Evolutionary conservation across 2,888 invertebrate species (phyloP).

Genomic region (Helicoverpa assulta): DNA sequence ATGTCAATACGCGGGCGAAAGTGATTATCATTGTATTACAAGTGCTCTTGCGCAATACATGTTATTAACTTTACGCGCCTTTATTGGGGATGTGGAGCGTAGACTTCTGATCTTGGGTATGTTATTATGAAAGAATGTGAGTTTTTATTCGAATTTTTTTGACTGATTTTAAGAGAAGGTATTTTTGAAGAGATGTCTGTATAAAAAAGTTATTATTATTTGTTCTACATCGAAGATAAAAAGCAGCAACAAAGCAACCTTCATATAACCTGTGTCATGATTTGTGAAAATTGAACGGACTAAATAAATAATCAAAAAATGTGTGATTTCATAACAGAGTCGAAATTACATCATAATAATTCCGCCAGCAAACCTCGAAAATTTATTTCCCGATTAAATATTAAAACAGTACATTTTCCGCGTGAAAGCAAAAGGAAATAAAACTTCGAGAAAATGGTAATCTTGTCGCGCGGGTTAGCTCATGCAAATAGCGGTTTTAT

Average conservation of each 20-base stretch:
- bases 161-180: too few relatives aligned
- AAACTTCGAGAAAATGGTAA: conserved; percentile 29
- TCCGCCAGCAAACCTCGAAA: background rate
- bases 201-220: too few relatives aligned
- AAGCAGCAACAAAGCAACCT: too few relatives aligned
- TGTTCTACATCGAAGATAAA: too few relatives aligned
- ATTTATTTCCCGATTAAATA: conserved; percentile 27
- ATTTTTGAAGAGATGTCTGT: too few relatives aligned
- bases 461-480: conserved; percentile 36
- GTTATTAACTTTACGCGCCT: conserved; percentile 41
- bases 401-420: conserved; percentile 19
- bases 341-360: background rate
- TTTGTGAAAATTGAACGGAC: too few relatives aligned
- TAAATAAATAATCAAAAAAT: too few relatives aligned
- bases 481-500: conserved; percentile 40
- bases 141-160: background rate
- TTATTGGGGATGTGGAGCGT: conserved; percentile 34
- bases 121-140: background rate
- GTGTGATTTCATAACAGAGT: too few relatives aligned
- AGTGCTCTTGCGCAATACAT: conserved; percentile 53
- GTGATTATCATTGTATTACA: conserved; percentile 72
- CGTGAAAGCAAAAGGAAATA: conserved; percentile 21
- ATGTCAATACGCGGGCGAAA: conserved; percentile 72
- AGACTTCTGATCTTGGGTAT: background rate
- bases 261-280: too few relatives aligned